phyloP scores from a whole-genome alignment of 2,797 vertebrate genomes.

The Apogon talboti region DNA sequence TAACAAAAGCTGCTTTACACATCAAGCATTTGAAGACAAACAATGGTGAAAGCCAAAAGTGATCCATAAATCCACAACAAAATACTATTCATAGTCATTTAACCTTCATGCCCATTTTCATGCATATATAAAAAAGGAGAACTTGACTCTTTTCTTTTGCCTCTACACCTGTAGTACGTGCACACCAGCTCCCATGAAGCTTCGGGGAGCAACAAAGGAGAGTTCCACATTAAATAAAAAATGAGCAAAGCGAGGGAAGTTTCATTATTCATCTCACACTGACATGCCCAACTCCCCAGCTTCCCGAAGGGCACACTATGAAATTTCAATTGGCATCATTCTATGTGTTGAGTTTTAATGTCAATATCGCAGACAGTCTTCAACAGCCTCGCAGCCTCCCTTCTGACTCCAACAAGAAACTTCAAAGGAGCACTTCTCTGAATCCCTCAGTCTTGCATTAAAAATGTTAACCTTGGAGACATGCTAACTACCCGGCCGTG shows the following conservation, averaged over 20 bases:
- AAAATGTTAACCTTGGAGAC: constrained; percentile 89
- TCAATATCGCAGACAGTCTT: constrained; percentile 86
- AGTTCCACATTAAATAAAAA: constrained; percentile 85
- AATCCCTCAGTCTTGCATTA: constrained; percentile 86
- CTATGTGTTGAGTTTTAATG: constrained; percentile 88
- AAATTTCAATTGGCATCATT: constrained; percentile 89
- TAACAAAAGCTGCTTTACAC: constrained; percentile 36
- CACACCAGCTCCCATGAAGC: constrained; percentile 61
- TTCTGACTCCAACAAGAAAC: constrained; percentile 84
- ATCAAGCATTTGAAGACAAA: constrained; percentile 50
- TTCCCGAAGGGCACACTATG: constrained; percentile 83
- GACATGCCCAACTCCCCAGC: constrained; percentile 80
- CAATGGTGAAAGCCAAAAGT: constrained; percentile 49
- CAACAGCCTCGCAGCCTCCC: constrained; percentile 82
- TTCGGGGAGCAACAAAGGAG: constrained; percentile 81
- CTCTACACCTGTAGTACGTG: constrained; percentile 74
- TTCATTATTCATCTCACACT: constrained; percentile 88
- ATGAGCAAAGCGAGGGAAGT: constrained; percentile 79
- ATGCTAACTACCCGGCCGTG: constrained; percentile 78
- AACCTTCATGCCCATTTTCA: constrained; percentile 72
- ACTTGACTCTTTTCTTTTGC: constrained; percentile 61
- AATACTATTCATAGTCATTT: constrained; percentile 68
- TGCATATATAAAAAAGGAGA: constrained; percentile 55
- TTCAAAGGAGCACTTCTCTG: constrained; percentile 85
- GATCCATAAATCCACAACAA: constrained; percentile 61